Evolutionary conservation across 2,888 invertebrate species (phyloP).

Genomic region (Zelleria hepariella): DNA sequence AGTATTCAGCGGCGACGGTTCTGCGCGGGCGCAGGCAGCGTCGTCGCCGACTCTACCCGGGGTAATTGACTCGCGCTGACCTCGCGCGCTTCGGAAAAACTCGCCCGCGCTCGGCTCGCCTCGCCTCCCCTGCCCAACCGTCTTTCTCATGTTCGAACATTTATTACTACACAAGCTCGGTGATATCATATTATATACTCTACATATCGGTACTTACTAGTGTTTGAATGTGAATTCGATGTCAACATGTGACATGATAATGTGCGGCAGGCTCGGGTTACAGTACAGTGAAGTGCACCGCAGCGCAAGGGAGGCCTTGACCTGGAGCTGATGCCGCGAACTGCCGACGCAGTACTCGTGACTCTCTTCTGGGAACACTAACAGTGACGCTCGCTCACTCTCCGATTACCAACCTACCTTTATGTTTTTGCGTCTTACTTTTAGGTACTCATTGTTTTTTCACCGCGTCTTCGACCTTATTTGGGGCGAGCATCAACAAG

Average conservation of each 20-base stretch:
- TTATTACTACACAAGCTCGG: neutral
- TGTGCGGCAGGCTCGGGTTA: neutral
- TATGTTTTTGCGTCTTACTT: slow-evolving; percentile 24
- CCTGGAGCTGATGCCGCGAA: neutral
- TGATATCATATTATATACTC: neutral
- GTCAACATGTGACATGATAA: neutral
- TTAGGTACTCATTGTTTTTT: slow-evolving; percentile 22
- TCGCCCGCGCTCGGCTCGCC: slow-evolving; percentile 41
- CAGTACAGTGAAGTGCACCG: neutral
- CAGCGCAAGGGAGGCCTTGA: neutral
- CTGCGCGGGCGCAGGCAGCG: slow-evolving; percentile 22
- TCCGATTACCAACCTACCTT: neutral
- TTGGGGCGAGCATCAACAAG: neutral
- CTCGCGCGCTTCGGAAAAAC: slow-evolving; percentile 63
- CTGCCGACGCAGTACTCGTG: neutral
- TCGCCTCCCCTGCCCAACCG: neutral
- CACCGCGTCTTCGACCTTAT: neutral
- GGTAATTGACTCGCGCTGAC: slow-evolving; percentile 78
- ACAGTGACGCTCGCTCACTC: neutral
- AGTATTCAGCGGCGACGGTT: neutral
- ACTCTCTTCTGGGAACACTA: neutral
- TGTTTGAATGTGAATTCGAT: neutral
- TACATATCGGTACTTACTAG: neutral
- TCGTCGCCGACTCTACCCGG: slow-evolving; percentile 43
- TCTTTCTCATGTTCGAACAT: neutral